Percentiles rank a stretch among this genome's conserved stretches.
These are phyloP conservation scores for Neoniphon sammara DNA, from an alignment of 2,797 vertebrate genomes.

Conservation along the genomic window DNA sequence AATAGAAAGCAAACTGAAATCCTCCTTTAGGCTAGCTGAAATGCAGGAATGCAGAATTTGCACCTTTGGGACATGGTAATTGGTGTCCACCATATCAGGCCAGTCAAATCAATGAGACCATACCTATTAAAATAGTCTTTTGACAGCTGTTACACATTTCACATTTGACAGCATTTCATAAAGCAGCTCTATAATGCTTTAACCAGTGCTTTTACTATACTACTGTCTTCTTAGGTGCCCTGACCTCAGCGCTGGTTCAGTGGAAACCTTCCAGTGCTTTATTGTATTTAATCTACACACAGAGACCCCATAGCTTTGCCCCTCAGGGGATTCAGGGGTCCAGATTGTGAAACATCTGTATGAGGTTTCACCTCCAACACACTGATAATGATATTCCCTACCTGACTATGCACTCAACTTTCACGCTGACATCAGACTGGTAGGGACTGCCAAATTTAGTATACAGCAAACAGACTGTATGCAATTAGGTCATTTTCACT, in stretches of 20 bases:
- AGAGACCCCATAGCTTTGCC: neutral
- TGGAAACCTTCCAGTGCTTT: conserved; percentile 12
- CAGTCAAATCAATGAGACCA: neutral
- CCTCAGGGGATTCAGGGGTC: conserved; percentile 22
- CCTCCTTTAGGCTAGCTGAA: too few relatives aligned
- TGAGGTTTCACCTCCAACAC: conserved; percentile 5
- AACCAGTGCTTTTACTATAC: neutral
- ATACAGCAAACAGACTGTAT: conserved; percentile 28
- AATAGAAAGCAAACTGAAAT: too few relatives aligned
- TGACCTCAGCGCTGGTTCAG: conserved; percentile 2
- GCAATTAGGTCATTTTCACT: conserved; percentile 51
- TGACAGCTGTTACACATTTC: neutral
- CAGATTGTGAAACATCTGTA: conserved; percentile 68
- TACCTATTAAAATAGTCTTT: neutral
- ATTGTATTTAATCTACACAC: conserved; percentile 22
- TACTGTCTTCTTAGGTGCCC: neutral
- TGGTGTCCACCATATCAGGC: neutral
- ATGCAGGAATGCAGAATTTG: neutral
- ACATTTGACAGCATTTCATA: too few relatives aligned
- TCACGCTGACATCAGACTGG: conserved; percentile 4
- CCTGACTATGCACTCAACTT: neutral
- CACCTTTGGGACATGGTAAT: neutral
- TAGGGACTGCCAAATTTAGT: conserved; percentile 49
- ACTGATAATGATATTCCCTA: conserved; percentile 3
- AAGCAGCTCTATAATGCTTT: neutral